phyloP scores from a whole-genome alignment of 2,113 vertebrate species.

The Grantiella picta region DNA sequence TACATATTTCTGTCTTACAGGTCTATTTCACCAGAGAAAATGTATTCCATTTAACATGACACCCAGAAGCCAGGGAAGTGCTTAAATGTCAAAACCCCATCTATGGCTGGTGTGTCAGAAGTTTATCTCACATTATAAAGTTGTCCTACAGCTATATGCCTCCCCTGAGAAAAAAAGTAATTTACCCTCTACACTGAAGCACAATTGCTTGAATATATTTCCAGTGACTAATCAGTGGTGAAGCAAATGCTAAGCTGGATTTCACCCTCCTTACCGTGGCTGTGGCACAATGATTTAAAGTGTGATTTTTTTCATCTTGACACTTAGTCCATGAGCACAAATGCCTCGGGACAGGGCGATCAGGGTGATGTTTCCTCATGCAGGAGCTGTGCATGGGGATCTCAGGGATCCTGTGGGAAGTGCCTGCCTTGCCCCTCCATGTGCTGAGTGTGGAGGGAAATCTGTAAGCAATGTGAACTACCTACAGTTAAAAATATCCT shows the following conservation, averaged over 20 bases:
- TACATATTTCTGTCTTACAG: background rate
- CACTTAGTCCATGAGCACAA: constrained; percentile 2
- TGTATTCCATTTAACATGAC: background rate
- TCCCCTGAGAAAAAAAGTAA: background rate
- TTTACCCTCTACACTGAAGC: background rate
- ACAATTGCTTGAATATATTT: constrained; percentile 18
- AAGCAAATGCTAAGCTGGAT: constrained; percentile 23
- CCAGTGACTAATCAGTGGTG: constrained; percentile 42
- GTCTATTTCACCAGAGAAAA: background rate
- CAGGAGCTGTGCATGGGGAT: background rate
- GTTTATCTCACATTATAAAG: constrained; percentile 15
- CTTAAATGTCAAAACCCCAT: background rate
- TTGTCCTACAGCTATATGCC: background rate
- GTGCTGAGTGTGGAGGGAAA: fast-evolving
- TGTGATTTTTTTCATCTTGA: constrained; percentile 26
- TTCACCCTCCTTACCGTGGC: background rate
- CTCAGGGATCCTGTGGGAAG: background rate
- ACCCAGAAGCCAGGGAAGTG: background rate
- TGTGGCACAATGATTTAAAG: constrained; percentile 10
- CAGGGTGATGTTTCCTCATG: constrained; percentile 2
- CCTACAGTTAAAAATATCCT: background rate
- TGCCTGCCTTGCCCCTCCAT: background rate
- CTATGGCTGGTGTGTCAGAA: background rate
- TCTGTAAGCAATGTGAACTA: background rate
- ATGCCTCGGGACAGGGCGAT: background rate